Evolutionary conservation across 2,113 vertebrate species (phyloP), one percentile per base, ranked within the genome.

Genomic region (Larimichthys crocea): DNA sequence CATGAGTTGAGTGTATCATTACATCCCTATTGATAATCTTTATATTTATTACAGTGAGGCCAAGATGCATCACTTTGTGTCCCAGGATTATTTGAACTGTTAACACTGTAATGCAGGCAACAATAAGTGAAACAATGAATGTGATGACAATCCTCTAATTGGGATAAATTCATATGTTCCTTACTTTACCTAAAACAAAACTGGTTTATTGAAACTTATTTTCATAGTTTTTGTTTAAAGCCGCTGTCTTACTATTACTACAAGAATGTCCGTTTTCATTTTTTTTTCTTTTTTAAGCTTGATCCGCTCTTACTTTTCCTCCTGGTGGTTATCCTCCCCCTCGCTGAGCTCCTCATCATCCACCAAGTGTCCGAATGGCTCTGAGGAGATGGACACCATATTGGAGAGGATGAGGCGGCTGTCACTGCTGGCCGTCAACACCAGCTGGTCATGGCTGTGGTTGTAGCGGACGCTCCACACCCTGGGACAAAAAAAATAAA

Each of bases 371-470:
- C 98, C 98, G 14, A 99, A 99, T 2, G 98, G 98, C 92, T 99
- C 98, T 0, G 98, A 99, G 88, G 98, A 99, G 95, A 99, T 99
- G 86, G 98, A 99, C 80, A 98, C 98, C 98, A 99, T 99, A 87
- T 99, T 99, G 92, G 98, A 99, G 53, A 99, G 96, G 89, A 99
- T 98, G 92, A 99, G 97, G 89, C 98, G 94, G 95, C 98, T 99
- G 94, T 99, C 98, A 40, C 98, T 99, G 96, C 98, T 99, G 91
- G 96, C 98, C 0, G 97, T 99, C 91, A 99, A 93, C 83, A 99
- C 95, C 88, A 99, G 94, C 91, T 99, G 98, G 94, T 99, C 98
- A 0, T 99, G 98, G 46, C 98, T 99, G 91, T 99, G 98, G 94
- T 99, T 99, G 89, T 99, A 99, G 91, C 97, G 95, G 65, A 99